Evolutionary conservation across 2,888 invertebrate species (phyloP), one percentile per base, ranked within the genome.

Genomic region (Lathronympha strigana): DNA sequence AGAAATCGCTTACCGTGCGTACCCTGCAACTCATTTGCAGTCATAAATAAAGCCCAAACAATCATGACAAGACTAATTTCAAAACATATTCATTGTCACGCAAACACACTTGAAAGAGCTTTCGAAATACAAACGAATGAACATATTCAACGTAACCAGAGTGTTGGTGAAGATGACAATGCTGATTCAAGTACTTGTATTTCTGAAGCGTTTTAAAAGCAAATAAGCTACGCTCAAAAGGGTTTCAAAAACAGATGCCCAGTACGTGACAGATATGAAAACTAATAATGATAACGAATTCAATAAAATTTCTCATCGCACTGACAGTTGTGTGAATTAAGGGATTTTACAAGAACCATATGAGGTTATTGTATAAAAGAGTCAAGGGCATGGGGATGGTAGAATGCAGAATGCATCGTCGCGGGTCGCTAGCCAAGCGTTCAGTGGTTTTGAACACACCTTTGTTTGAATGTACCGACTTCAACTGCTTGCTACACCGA

Each of bases 31-130:
- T 83, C 83, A 84, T 71, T 68, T 68, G 68, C 73, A 68, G 57
- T 71, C 72, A 72, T 67, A 70, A 73, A 72, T 67, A 73, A 71
- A 67, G 64, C 67, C 66, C 66, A 64, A 68, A 60, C 47, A 51
- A 66, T 61, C 73, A 77, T 87, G 86, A 88, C 80, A 75, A 67
- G 73, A 79, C 79, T 75, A 68, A 72, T 83, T 77, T 64, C 23
- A 51, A 67, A 70, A 77, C 76, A 71, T 70, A 77, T 75, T 76
- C 71, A 72, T 69, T 69, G 78, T 76, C 80, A 79, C 78, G 75
- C 78, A 77, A 79, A 80, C 72, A 71, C 69, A 81, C 79, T 75
- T 81, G 75, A 81, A 80, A 86, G 69, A 66, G 73, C 71, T 75
- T 74, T 74, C 66, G 74, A 76, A 80, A 75, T 71, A 70, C 69